A percentile compares a stretch with the other conserved stretches of the same genome.
Evolutionary conservation across 2,113 vertebrate species (phyloP).

Genomic region (Axis porcinus): DNA sequence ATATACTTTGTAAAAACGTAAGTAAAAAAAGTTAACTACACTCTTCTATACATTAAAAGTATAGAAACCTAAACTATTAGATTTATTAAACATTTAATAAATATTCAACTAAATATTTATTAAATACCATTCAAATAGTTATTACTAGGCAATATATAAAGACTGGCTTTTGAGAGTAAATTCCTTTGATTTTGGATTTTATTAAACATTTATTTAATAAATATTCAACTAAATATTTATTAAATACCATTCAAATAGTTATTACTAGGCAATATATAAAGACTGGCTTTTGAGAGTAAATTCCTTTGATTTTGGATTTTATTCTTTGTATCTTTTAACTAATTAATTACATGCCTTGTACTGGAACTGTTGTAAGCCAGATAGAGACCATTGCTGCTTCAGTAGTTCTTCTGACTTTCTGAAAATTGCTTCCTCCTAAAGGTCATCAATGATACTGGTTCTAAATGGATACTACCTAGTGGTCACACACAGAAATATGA

Average conservation of each 20-base stretch:
- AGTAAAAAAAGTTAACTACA: not conserved
- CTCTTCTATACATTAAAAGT: not conserved
- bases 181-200: not conserved
- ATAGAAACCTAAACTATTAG: not conserved
- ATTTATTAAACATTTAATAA: not conserved
- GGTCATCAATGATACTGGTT: not conserved
- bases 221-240: not conserved
- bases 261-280: not conserved
- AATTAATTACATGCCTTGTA: not conserved
- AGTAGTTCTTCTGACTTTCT: not conserved
- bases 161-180: not conserved
- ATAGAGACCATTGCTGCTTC: not conserved
- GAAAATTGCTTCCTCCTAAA: not conserved
- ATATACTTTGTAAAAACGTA: not conserved
- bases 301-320: not conserved
- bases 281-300: not conserved
- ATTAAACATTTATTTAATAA: not conserved
- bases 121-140: not conserved
- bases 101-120: not conserved
- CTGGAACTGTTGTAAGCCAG: not conserved
- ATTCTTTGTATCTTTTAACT: not conserved
- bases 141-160: not conserved
- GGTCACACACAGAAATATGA: not conserved
- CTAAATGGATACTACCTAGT: not conserved
- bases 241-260: not conserved